Percentiles rank a stretch among this genome's conserved stretches.
Evolutionary conservation across 2,797 vertebrate genomes (phyloP).

Genomic region (Clarias pachynema): DNA sequence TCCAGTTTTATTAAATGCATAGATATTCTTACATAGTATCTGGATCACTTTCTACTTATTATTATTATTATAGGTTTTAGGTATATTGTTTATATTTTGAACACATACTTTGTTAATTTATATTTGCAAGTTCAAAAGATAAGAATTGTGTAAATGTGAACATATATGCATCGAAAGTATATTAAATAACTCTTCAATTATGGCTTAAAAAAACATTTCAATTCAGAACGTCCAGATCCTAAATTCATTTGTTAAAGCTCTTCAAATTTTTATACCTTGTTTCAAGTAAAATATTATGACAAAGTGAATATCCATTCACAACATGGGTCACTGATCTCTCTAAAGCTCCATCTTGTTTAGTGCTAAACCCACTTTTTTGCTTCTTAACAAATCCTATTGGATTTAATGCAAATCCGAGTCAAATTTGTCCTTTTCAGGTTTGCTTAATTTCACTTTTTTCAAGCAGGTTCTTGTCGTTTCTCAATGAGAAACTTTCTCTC

Average conservation of each 20-base stretch:
- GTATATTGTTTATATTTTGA: too few species aligned
- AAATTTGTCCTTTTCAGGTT: background rate
- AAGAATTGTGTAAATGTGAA: background rate
- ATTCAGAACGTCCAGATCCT: background rate
- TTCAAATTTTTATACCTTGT: background rate
- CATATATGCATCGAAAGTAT: background rate
- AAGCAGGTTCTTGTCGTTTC: background rate
- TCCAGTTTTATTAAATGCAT: too few species aligned
- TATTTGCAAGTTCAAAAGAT: background rate
- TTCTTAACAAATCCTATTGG: background rate
- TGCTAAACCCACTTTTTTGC: background rate
- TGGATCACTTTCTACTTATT: too few species aligned
- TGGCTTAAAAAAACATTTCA: background rate
- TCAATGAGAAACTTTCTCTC: background rate
- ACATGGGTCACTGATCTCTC: background rate
- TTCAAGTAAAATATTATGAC: background rate
- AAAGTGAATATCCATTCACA: background rate
- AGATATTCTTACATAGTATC: too few species aligned
- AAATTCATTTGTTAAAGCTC: background rate
- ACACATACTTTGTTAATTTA: too few species aligned
- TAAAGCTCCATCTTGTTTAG: background rate
- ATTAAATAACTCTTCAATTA: background rate
- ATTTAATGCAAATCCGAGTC: background rate
- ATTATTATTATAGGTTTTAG: too few species aligned
- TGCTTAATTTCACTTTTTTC: slow-evolving; percentile 5